phyloP scores from a whole-genome alignment of 2,797 vertebrate species.

The Hydrophis major region DNA sequence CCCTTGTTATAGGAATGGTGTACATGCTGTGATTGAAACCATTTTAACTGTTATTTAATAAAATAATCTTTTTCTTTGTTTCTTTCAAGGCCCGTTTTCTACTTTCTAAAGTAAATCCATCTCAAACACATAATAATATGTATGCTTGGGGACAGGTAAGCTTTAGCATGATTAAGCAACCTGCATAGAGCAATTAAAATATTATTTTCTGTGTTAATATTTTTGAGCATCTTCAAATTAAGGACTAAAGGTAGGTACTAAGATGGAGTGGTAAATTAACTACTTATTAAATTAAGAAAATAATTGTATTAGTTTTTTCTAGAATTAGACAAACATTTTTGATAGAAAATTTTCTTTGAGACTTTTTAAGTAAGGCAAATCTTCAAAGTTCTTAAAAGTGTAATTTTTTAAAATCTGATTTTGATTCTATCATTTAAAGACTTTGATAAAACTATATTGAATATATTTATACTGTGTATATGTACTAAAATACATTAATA shows the following conservation, averaged over 20 bases:
- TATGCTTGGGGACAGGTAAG: constrained; percentile 95
- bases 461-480: background rate
- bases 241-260: background rate
- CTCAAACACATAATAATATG: constrained; percentile 98
- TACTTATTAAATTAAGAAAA: background rate
- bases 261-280: background rate
- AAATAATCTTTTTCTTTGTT: constrained; percentile 42
- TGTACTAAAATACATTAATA: background rate
- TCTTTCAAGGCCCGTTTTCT: constrained; percentile 87
- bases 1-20: background rate
- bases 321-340: background rate
- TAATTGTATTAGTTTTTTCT: background rate
- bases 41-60: constrained; percentile 23
- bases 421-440: background rate
- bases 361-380: background rate
- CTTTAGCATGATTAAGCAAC: constrained; percentile 3
- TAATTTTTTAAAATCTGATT: background rate
- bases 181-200: background rate
- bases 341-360: background rate
- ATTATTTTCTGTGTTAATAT: constrained; percentile 21
- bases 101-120: constrained; percentile 97
- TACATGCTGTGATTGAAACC: background rate
- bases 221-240: background rate
- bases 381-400: background rate
- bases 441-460: background rate